Evolutionary conservation across 2,888 invertebrate species (phyloP), one percentile per base, ranked within the genome.

Genomic region (Pollenia labialis): DNA sequence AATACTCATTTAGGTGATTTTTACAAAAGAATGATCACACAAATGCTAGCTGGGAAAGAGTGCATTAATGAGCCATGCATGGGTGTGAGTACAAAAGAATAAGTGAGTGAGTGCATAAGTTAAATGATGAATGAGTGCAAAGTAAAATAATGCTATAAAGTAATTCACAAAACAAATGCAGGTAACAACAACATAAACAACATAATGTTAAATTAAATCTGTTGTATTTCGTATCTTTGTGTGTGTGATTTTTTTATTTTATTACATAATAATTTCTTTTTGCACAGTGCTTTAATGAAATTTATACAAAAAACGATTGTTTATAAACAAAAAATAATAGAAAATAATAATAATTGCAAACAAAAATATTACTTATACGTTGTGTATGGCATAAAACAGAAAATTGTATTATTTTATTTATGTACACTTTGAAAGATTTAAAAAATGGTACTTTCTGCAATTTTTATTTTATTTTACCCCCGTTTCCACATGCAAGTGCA

Each of bases 181-280:
- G n/a, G n/a, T 40, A 42, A 64, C 40, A 18, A 23, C 44, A 18
- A n/a, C 32, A 32, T 2, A 32, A 32, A 32, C 32, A 32, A 32
- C 32, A 32, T n/a, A 64, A 40, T 32, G 32, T 42, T 40, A 60
- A 54, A 76, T 50, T 44, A 76, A 77, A 58, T 48, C 46, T 68
- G 12, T 68, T 58, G 46, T 56, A 77, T 16, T 68, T 54, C 32
- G 10, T 72, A 8, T 6, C 52, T 48, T 32, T 40, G 32, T 56
- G 1, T 40, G 48, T 48, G 46, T 40, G 23, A 23, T 44, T 68
- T 75, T 56, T 60, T 60, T 46, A 10, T 50, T 52, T 56, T 81
- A 58, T 81, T 82, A 64, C 62, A 76, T 82, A 76, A 82, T 69
- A 62, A 75, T 66, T 75, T 68, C 62, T 75, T 81, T 69, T 77